Conservation (phyloP, 1,140 invertebrate species). For the Meloidogyne floridensis region DNA sequence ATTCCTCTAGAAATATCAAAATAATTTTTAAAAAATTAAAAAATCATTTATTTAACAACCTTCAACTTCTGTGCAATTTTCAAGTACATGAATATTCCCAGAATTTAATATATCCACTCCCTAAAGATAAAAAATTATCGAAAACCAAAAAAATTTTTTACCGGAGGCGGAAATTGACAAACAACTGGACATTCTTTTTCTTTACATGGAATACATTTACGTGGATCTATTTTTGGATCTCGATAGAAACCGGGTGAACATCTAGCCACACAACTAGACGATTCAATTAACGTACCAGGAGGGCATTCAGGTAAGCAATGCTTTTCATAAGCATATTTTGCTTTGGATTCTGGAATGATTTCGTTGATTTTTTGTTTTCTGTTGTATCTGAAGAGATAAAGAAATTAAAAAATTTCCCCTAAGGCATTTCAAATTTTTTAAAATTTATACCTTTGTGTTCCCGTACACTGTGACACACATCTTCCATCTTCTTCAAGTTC, state of each 20-base stretch:
- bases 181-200: slow-evolving; percentile 41
- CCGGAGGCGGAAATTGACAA: background rate
- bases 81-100: slow-evolving; percentile 39
- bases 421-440: slow-evolving; percentile 1
- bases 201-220: slow-evolving; percentile 42
- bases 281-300: slow-evolving; percentile 45
- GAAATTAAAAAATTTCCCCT: background rate
- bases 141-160: slow-evolving; percentile 18
- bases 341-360: background rate
- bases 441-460: slow-evolving; percentile 38
- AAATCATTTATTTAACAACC: slow-evolving; percentile 34
- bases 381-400: background rate
- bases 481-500: slow-evolving; percentile 49
- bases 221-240: slow-evolving; percentile 36
- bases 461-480: slow-evolving; percentile 42
- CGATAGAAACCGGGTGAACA: slow-evolving; percentile 43
- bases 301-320: slow-evolving; percentile 13
- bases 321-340: background rate
- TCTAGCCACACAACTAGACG: slow-evolving; percentile 47
- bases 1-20: background rate
- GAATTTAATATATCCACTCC: slow-evolving; percentile 35
- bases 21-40: slow-evolving; percentile 30
- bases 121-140: slow-evolving; percentile 30
- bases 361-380: background rate
- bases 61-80: slow-evolving; percentile 50